Base-by-base conservation (phyloP, 2,888 invertebrate species). In the Nebria brevicollis region DNA sequence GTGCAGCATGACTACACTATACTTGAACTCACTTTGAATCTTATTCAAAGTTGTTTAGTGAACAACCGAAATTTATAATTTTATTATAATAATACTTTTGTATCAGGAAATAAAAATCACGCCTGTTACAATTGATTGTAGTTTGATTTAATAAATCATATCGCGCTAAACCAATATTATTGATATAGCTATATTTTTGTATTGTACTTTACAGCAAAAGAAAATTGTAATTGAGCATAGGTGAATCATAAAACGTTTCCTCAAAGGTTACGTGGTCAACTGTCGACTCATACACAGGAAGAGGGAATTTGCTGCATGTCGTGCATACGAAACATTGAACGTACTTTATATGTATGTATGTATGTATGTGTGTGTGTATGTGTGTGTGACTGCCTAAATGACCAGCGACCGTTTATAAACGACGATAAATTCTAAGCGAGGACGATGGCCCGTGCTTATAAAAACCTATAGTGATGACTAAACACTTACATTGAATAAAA, bases 191-290 rank as follows among this genome's bases (percentile, higher is more conserved):
- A 20, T 20, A 20, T 20, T 20, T 20, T 20, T 20, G 20, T 20
- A 1, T 20, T 20, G 25, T 65, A 25, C 25, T n/a, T n/a, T 2
- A 15, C 66, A 66, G n/a, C 25, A 66, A 66, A 66, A 66, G 8
- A 25, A 25, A 25, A 11, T 13, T 66, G 25, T 2, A 13, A 66
- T 25, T 66, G 25, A 11, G 25, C n/a, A 25, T 66, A 66, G 5
- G 13, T 66, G 66, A 2, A 66, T 65, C 13, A 4, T n/a, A 65
- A 1, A 65, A 25, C 15, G 66, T 66, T 70, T 15, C 70, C 25
- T 25, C 34, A 70, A 34, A 70, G 70, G 70, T 70, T 26, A 70
- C 70, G 70, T 70, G 70, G 70, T 70, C 70, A 70, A 34, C 70
- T 70, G 70, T 70, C 70, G 34, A 34, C 54, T 6, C 54, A 13